Evolutionary conservation across 1,140 invertebrate genomes (phyloP).

Genomic region (Drosophila pseudoobscura): DNA sequence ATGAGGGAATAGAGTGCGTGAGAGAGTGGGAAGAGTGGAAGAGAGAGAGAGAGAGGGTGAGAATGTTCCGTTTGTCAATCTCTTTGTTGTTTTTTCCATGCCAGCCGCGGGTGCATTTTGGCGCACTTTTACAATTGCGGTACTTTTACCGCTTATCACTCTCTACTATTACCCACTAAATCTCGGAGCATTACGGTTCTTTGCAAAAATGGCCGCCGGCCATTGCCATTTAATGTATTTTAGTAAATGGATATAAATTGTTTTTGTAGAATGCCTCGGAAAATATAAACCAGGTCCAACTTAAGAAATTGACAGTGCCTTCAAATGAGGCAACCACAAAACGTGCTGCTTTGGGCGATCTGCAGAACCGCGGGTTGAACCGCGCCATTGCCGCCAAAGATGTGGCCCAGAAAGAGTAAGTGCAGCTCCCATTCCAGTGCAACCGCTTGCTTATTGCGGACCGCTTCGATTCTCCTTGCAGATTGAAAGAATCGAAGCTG

Average conservation of each 20-base stretch:
- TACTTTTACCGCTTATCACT: constrained; percentile 46
- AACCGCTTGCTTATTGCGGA: not conserved
- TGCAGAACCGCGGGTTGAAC: constrained; percentile 76
- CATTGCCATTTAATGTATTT: not conserved
- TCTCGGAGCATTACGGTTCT: constrained; percentile 19
- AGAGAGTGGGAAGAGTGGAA: not conserved
- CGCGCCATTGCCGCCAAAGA: constrained; percentile 55
- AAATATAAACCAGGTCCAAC: constrained; percentile 63
- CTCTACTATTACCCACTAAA: constrained; percentile 2
- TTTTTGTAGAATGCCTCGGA: constrained; percentile 66
- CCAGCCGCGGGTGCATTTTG: constrained; percentile 27
- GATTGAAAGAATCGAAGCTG: constrained; percentile 69
- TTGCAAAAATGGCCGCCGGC: constrained; percentile 58
- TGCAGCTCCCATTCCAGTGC: not conserved
- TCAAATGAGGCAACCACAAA: constrained; percentile 69
- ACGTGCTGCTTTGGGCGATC: constrained; percentile 74
- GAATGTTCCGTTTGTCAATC: constrained; percentile 56
- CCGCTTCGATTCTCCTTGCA: constrained; percentile 9
- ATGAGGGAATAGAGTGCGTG: constrained; percentile 1
- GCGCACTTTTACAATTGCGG: constrained; percentile 59
- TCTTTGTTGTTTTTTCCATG: constrained; percentile 27
- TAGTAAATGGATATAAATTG: not conserved
- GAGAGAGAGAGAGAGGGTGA: constrained; percentile 25
- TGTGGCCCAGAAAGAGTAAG: constrained; percentile 76
- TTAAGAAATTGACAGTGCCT: constrained; percentile 73